Evolutionary conservation across 2,888 invertebrate species (phyloP).

Genomic region (Biston stratarius): DNA sequence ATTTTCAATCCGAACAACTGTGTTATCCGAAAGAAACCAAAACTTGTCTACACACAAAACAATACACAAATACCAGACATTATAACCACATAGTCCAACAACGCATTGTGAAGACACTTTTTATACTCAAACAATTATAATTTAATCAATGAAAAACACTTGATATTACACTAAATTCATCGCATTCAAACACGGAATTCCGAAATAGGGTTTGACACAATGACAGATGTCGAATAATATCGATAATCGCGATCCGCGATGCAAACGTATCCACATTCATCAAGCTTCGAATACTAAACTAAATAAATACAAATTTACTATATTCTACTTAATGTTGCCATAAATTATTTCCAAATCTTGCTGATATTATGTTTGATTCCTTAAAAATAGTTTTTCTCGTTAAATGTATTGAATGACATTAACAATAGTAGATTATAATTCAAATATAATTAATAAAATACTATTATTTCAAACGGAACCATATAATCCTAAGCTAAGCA

Average conservation of each 20-base stretch:
- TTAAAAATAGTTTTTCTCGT: too few species aligned
- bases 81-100: constrained; percentile 66
- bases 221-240: constrained; percentile 75
- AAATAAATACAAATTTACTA: constrained; percentile 48
- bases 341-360: too few species aligned
- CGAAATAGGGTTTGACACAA: constrained; percentile 52
- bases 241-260: constrained; percentile 66
- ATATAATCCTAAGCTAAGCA: too few species aligned
- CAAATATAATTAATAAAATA: too few species aligned
- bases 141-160: constrained; percentile 51
- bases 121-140: constrained; percentile 57
- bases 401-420: too few species aligned
- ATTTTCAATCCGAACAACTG: constrained; percentile 75
- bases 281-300: constrained; percentile 69
- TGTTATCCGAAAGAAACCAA: constrained; percentile 63
- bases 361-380: too few species aligned
- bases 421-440: too few species aligned
- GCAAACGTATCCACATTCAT: constrained; percentile 69
- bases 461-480: too few species aligned
- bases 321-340: too few species aligned
- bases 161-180: constrained; percentile 61
- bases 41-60: constrained; percentile 62
- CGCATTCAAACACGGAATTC: constrained; percentile 57
- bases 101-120: constrained; percentile 60
- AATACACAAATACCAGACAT: constrained; percentile 77